Base-by-base conservation (phyloP, 2,113 vertebrate genomes). In the Rhinolophus sinicus region DNA sequence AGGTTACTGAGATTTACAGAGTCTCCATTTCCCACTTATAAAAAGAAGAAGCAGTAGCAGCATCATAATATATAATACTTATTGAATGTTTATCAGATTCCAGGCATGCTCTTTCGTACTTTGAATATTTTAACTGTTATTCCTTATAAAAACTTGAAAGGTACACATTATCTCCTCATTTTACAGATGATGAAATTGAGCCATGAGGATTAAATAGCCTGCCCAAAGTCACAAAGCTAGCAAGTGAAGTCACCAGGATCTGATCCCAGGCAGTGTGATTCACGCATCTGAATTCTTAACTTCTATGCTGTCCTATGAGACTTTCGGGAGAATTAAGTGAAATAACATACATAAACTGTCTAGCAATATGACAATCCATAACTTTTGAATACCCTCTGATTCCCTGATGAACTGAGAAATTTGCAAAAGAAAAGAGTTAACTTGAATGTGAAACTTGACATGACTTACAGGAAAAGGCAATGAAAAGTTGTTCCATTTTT, bases 371-470 rank as follows among this genome's bases (percentile, higher is more conserved):
- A 33, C 38, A 80, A 88, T 47, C 35, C 52, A 26, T 33, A 76
- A 64, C 60, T 89, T 86, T 44, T 84, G 83, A 88, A 62, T 56
- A 77, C 6, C 30, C 8, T 84, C 89, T 65, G 28, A 69, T 50
- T 94, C 80, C 38, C 77, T 40, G 33, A 60, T 83, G 72, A 93
- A 75, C 64, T 76, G 33, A 89, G n/a, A 93, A 62, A 65, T 81
- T 70, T 92, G 38, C 58, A 60, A 92, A 88, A 82, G 35, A 91
- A 30, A 94, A 82, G 5, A 38, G 22, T 88, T 90, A 84, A 90
- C 72, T 92, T 94, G 15, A 96, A 95, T 96, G 75, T 76, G 33
- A 73, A 89, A 91, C 30, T 65, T 90, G 35, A 87, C 73, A 92
- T 22, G 64, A 70, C 72, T 94, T 92, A 18, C 16, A 95, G 56